These are phyloP conservation scores for Spialia ferax DNA, from an alignment of 2,888 invertebrate genomes.

Conservation along the genomic window DNA sequence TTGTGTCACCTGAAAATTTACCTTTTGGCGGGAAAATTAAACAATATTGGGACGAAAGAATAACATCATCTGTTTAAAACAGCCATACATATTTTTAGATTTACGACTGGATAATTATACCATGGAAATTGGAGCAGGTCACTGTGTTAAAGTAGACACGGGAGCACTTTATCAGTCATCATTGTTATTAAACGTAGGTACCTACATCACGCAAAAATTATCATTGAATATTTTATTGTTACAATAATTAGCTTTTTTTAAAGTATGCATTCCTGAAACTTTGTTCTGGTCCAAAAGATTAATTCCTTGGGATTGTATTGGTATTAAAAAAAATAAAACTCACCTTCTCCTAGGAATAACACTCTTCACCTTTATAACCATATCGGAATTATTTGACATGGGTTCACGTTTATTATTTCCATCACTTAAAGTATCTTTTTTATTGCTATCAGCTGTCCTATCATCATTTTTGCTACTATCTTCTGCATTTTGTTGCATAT, in stretches of 20 bases:
- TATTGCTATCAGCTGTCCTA: conserved; percentile 55
- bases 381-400: conserved; percentile 54
- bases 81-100: conserved; percentile 13
- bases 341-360: conserved; percentile 79
- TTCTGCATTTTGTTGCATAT: conserved; percentile 58
- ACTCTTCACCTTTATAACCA: conserved; percentile 81
- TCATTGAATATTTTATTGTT: too few species aligned
- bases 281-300: neutral
- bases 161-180: neutral
- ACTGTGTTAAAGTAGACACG: conserved; percentile 19
- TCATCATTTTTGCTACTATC: conserved; percentile 47
- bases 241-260: neutral
- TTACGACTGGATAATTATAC: conserved; percentile 64
- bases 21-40: conserved; percentile 6
- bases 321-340: conserved; percentile 46
- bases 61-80: neutral
- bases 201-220: neutral
- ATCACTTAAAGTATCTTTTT: conserved; percentile 64
- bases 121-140: conserved; percentile 63
- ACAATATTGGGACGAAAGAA: neutral
- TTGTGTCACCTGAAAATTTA: neutral
- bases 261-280: neutral
- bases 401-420: conserved; percentile 63
- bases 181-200: neutral
- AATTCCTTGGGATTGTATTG: neutral